Evolutionary conservation across 2,113 vertebrate genomes (phyloP), one percentile per base, ranked within the genome.

Genomic region (Microcebus tavaratra): DNA sequence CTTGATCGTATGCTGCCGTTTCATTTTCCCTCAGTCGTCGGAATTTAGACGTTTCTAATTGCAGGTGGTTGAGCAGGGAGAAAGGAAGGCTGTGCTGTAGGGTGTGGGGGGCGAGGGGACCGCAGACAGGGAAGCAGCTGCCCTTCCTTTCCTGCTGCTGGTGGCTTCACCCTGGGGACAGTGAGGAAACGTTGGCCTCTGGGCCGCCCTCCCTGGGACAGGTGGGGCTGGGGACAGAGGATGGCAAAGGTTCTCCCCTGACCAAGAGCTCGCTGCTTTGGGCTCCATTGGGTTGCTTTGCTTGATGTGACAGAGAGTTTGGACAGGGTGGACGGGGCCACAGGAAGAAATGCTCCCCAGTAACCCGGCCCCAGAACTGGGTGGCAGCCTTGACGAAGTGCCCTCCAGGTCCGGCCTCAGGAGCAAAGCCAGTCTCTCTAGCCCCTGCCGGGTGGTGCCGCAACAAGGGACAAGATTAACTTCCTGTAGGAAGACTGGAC

Each of bases 41-140:
- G 14, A 8, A 67, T 50, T 29, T 34, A 57, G 55, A 63, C 21
- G 29, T 53, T 78, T 57, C 55, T 27, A 8, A 29, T 1, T 4
- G 18, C 29, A 23, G 75, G 79, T 2, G 2, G 20, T 2, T 5
- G 68, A 36, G 53, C 27, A 34, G 5, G 34, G 36, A 6, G 17
- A 25, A 6, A 15, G 3, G 34, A 8, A 1, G 25, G 23, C 1
- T 2, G 5, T 0, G 2, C 14, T 7, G 21, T 3, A 25, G 25
- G n/a, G 0, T 39, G 23, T 11, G 57, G 3, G 36, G 25, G 29
- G 8, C 6, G 27, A n/a, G 13, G n/a, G 36, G n/a, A 21, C 2
- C 2, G 0, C 1, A 5, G 14, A n/a, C 20, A 18, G 5, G 6
- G 6, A 27, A 4, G 36, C 50, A 7, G 18, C 45, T 45, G 5